A percentile compares a stretch with the other conserved stretches of the same genome.
Evolutionary conservation across 2,888 invertebrate genomes (phyloP).

Genomic region (Autographa gamma): DNA sequence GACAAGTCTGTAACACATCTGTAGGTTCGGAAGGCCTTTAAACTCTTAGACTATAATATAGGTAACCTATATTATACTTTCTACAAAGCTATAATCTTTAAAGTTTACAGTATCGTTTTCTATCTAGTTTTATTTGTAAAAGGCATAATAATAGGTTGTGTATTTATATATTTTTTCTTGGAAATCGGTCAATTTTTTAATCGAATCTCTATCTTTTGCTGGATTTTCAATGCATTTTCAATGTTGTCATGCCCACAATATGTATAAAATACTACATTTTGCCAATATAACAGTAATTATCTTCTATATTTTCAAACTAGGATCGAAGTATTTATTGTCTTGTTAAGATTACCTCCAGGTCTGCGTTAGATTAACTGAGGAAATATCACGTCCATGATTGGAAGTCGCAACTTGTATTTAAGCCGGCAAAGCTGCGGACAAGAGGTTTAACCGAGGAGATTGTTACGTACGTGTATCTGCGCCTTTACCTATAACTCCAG

Average conservation of each 20-base stretch:
- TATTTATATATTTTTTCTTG: too few relatives aligned
- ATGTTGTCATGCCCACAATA: too few relatives aligned
- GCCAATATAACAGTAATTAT: too few relatives aligned
- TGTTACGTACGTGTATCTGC: not conserved
- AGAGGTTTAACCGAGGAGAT: not conserved
- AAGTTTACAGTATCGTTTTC: not conserved
- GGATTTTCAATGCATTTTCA: too few relatives aligned
- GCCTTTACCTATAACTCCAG: not conserved
- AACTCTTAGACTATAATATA: too few relatives aligned
- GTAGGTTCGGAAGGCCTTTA: not conserved
- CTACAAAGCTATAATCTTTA: not conserved
- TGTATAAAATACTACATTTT: too few relatives aligned
- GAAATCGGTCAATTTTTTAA: too few relatives aligned
- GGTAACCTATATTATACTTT: not conserved
- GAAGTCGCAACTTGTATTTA: conserved; percentile 1
- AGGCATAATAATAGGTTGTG: too few relatives aligned
- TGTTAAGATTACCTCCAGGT: too few relatives aligned
- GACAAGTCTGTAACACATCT: conserved; percentile 16
- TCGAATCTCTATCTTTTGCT: too few relatives aligned
- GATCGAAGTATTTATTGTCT: not conserved
- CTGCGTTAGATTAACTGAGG: not conserved
- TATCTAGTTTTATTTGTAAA: too few relatives aligned
- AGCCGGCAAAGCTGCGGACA: not conserved
- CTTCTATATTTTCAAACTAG: not conserved
- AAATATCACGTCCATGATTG: not conserved